phyloP scores from a whole-genome alignment of 2,888 invertebrate species.

The Uropetala carovei region DNA sequence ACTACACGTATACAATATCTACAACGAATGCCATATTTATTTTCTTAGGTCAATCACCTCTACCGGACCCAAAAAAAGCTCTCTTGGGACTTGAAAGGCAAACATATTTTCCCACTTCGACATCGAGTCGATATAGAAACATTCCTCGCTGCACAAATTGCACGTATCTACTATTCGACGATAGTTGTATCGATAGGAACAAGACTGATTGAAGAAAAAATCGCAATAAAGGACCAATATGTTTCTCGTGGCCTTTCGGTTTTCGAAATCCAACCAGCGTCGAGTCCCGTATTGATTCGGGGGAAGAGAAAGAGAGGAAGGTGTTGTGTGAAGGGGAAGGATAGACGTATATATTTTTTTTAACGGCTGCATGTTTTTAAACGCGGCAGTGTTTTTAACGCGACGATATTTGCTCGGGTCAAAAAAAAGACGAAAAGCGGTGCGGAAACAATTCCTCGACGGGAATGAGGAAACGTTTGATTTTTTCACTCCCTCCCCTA shows the following conservation, averaged over 20 bases:
- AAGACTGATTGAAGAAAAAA: not conserved
- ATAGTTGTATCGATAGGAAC: not conserved
- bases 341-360: not conserved
- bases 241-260: not conserved
- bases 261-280: not conserved
- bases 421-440: not conserved
- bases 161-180: not conserved
- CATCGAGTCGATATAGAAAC: too few species aligned
- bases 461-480: not conserved
- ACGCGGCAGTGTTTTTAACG: not conserved
- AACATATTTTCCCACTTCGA: too few species aligned
- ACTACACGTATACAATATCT: too few species aligned
- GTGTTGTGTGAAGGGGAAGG: too few species aligned
- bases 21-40: too few species aligned
- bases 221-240: not conserved
- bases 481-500: too few species aligned
- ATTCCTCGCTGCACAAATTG: not conserved
- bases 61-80: too few species aligned
- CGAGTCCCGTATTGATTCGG: not conserved
- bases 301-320: not conserved
- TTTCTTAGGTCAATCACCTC: too few species aligned
- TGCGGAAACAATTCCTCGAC: not conserved
- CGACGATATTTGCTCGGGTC: too few species aligned
- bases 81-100: too few species aligned
- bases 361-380: conserved; percentile 4